These are phyloP conservation scores for Chelonus insularis DNA, from an alignment of 1,140 invertebrate species.

Conservation along the genomic window DNA sequence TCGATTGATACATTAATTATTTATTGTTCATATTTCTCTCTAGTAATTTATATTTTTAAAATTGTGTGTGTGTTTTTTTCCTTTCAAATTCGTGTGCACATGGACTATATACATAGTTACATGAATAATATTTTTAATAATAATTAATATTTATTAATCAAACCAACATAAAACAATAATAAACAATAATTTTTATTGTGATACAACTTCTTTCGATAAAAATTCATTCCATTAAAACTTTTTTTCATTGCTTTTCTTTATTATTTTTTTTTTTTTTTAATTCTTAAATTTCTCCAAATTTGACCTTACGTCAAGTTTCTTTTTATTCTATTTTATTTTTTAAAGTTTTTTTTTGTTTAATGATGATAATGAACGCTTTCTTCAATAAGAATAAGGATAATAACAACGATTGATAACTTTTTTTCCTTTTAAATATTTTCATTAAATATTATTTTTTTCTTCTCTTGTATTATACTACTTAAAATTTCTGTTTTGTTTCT, in stretches of 20 bases:
- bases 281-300: too few species aligned
- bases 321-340: background rate
- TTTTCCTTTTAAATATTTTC: background rate
- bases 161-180: too few species aligned
- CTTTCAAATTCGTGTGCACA: slow-evolving; percentile 41
- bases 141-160: slow-evolving; percentile 32
- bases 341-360: slow-evolving; percentile 12
- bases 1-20: too few species aligned
- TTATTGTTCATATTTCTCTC: slow-evolving; percentile 4
- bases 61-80: slow-evolving; percentile 31
- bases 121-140: slow-evolving; percentile 32
- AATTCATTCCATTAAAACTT: too few species aligned
- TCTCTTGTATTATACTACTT: too few species aligned
- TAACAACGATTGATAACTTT: slow-evolving; percentile 3
- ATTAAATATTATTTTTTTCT: too few species aligned
- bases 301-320: background rate
- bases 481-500: slow-evolving; percentile 8
- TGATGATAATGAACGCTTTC: slow-evolving; percentile 10
- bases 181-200: too few species aligned
- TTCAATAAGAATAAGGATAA: slow-evolving; percentile 3
- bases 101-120: slow-evolving; percentile 38
- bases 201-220: too few species aligned
- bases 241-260: too few species aligned
- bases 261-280: too few species aligned
- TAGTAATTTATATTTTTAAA: slow-evolving; percentile 22